phyloP scores from a whole-genome alignment of 1,140 invertebrate genomes.

The Drosophila ohnishii region DNA sequence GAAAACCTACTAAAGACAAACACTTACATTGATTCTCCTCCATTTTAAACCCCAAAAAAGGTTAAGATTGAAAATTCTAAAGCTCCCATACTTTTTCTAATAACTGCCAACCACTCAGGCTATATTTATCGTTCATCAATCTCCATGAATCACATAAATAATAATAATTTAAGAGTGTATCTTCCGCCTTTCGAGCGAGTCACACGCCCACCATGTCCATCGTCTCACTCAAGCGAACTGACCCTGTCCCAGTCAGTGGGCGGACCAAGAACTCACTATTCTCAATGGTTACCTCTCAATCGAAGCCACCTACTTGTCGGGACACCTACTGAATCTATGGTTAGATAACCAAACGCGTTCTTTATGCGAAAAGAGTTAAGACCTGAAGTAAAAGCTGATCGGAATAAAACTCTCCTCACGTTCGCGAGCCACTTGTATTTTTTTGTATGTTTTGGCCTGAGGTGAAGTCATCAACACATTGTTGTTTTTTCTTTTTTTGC shows the following conservation, averaged over 20 bases:
- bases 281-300: conserved; percentile 34
- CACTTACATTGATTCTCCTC: background rate
- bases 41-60: background rate
- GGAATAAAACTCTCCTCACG: conserved; percentile 56
- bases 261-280: conserved; percentile 35
- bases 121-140: conserved; percentile 26
- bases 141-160: conserved; percentile 19
- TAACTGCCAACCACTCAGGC: conserved; percentile 1
- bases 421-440: conserved; percentile 26
- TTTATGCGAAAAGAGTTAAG: conserved; percentile 18
- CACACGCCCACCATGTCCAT: conserved; percentile 34
- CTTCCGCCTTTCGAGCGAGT: conserved; percentile 46
- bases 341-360: conserved; percentile 46
- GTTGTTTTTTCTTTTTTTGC: conserved; percentile 46
- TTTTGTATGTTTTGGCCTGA: conserved; percentile 18
- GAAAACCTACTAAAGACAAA: background rate
- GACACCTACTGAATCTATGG: conserved; percentile 35
- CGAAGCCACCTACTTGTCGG: conserved; percentile 22
- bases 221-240: conserved; percentile 20
- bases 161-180: conserved; percentile 12
- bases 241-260: conserved; percentile 28
- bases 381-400: conserved; percentile 13
- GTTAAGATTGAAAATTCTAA: background rate
- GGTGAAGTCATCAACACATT: conserved; percentile 75
- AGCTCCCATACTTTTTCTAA: background rate